Percentiles rank a stretch among this genome's conserved stretches.
Conservation (phyloP, 2,797 vertebrate genomes). For the Eulemur albifrons region DNA sequence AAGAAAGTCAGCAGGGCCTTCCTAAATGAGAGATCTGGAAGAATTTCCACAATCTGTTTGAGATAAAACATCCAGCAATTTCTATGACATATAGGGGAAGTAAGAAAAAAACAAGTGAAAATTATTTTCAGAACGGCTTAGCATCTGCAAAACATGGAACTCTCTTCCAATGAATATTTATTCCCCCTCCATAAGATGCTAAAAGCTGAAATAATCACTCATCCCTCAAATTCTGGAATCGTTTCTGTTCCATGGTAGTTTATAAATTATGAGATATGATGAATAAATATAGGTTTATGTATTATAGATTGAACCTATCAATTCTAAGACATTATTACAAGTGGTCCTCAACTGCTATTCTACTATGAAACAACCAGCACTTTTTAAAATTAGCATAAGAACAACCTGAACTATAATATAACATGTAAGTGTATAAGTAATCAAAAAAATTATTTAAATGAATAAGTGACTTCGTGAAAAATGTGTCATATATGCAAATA, state of each 20-base stretch:
- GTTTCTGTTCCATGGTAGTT: not conserved
- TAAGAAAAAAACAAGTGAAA: not conserved
- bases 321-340: conserved; percentile 19
- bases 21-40: not conserved
- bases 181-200: not conserved
- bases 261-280: not conserved
- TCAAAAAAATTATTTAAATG: not conserved
- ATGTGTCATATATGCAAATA: not conserved
- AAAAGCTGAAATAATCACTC: not conserved
- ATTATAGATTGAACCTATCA: not conserved
- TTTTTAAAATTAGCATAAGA: not conserved
- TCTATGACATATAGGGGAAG: not conserved
- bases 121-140: not conserved
- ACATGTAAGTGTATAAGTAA: not conserved
- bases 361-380: not conserved
- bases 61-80: not conserved
- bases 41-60: not conserved
- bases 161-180: conserved; percentile 1
- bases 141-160: not conserved
- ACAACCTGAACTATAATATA: not conserved
- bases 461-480: not conserved
- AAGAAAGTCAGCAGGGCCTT: conserved; percentile 1
- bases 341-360: not conserved
- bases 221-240: not conserved
- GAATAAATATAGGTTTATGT: not conserved